These are phyloP conservation scores for Felis chaus DNA, from an alignment of 2,113 vertebrate genomes.

Conservation along the genomic window DNA sequence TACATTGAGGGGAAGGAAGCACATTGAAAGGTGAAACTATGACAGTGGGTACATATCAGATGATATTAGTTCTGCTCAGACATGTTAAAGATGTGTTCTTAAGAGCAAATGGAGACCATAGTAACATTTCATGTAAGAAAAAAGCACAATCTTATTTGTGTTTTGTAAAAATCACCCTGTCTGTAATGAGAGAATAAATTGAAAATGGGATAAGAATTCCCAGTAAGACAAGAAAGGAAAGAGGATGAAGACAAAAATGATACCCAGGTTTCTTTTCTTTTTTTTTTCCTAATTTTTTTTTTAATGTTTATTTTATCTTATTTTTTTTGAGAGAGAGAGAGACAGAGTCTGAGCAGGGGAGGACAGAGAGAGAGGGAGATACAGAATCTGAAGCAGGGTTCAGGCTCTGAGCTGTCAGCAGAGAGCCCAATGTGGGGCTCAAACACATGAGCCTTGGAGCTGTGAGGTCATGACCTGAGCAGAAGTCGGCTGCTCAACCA, in stretches of 20 bases:
- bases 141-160: not conserved
- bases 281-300: too few species aligned
- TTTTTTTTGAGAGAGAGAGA: too few species aligned
- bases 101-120: not conserved
- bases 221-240: not conserved
- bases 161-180: not conserved
- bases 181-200: not conserved
- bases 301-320: too few species aligned
- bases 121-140: not conserved
- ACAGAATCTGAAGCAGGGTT: too few species aligned
- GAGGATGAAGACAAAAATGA: not conserved
- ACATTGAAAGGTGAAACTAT: not conserved
- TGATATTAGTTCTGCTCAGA: not conserved
- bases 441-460: too few species aligned
- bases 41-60: not conserved
- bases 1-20: not conserved
- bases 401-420: too few species aligned
- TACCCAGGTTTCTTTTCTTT: not conserved
- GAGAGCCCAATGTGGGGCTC: too few species aligned
- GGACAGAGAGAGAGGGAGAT: too few species aligned
- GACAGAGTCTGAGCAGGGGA: too few species aligned
- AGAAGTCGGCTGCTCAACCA: too few species aligned
- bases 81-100: not conserved
- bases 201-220: not conserved
- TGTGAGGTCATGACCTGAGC: too few species aligned